Evolutionary conservation across 1,140 invertebrate genomes (phyloP), one percentile per base, ranked within the genome.

Genomic region (Zaprionus lachaisei): DNA sequence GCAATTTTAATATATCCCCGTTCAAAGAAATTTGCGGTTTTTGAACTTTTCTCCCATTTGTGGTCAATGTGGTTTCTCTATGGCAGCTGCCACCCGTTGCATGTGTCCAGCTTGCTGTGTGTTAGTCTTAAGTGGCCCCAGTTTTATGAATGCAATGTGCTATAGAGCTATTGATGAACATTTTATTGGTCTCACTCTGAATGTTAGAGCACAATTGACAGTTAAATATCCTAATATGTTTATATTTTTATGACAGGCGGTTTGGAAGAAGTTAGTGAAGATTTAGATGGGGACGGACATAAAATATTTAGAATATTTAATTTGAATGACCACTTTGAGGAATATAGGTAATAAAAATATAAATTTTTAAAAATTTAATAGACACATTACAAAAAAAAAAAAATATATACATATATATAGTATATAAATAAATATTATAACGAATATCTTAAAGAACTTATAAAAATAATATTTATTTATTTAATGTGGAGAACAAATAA

Each of bases 11-110:
- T 72, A 58, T 64, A 14, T 58, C 31, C 51, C 51, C 44, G 24
- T 4, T 41, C 34, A 69, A 67, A 73, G 64, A 67, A 62, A 73
- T 72, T 79, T 79, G 63, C 47, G 74, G 74, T 67, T 67, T 57
- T 54, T 28, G 31, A 79, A 72, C 55, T 76, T 72, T 63, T 67
- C 67, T 62, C 49, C 31, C 63, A 77, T 79, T 76, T 79, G 73
- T 37, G 74, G 77, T 72, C 38, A 55, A 49, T 77, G 73, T 54
- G 77, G 77, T 76, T 79, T 22, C 31, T 22, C 26, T 37, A 22
- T 58, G 26, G 44, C 49, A 56, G 9, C 49, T 51, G 41, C 26
- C 44, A 34, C 34, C 54, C 51, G 63, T 41, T 37, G 41, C 67
- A 64, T 15, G 60, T 56, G 63, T 11, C 31, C 44, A 70, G 17